A percentile compares a stretch with the other conserved stretches of the same genome.
phyloP scores from a whole-genome alignment of 2,888 invertebrate species.

The Melanostoma scalare region DNA sequence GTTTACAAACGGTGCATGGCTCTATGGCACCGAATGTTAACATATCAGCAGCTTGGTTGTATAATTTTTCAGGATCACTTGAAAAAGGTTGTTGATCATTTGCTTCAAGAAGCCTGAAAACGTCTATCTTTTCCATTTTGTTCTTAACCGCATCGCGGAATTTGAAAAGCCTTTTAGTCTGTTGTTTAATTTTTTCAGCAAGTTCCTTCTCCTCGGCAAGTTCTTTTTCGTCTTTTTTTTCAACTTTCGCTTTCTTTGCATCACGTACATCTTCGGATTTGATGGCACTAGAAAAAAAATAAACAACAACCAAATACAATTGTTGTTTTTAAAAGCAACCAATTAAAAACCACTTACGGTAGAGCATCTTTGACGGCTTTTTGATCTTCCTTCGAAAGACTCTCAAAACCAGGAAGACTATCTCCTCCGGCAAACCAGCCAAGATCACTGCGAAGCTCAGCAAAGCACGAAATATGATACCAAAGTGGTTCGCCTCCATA shows the following conservation, averaged over 20 bases:
- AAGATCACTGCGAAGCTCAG: conserved; percentile 87
- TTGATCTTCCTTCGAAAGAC: conserved; percentile 88
- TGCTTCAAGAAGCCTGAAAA: conserved; percentile 85
- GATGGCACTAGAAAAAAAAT: conserved; percentile 77
- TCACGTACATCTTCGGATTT: conserved; percentile 84
- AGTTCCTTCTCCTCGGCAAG: conserved; percentile 84
- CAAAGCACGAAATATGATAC: conserved; percentile 97
- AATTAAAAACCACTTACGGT: conserved; percentile 83
- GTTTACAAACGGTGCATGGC: conserved; percentile 90
- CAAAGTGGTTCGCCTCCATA: conserved; percentile 93
- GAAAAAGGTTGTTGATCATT: conserved; percentile 89
- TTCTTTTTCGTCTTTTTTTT: conserved; percentile 84
- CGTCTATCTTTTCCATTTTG: conserved; percentile 85
- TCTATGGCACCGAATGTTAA: conserved; percentile 93
- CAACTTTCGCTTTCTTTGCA: conserved; percentile 87
- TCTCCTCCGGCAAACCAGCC: conserved; percentile 89
- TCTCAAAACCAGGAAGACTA: conserved; percentile 89
- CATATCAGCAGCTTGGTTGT: conserved; percentile 91
- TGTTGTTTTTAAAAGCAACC: not conserved
- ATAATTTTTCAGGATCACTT: conserved; percentile 84
- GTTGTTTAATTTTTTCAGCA: conserved; percentile 82
- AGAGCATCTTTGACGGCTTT: conserved; percentile 85
- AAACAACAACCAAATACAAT: too few relatives aligned
- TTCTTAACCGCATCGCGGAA: conserved; percentile 86
- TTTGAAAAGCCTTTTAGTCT: conserved; percentile 82